These are phyloP conservation scores for Ivindomyrus marchei DNA, from an alignment of 2,113 vertebrate species.

Conservation along the genomic window DNA sequence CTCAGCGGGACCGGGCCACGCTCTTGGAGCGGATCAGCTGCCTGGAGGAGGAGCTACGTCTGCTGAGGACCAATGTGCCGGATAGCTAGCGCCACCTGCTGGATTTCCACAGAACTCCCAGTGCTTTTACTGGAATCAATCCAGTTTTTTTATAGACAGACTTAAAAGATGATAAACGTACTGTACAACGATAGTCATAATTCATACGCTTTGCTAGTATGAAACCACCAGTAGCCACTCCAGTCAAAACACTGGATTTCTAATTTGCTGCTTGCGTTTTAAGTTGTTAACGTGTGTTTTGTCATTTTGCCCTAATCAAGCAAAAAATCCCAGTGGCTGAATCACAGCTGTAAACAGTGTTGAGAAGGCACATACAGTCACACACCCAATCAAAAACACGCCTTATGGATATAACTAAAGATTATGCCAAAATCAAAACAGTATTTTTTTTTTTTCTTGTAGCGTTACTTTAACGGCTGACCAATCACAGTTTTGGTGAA, in stretches of 20 bases:
- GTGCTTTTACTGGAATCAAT: not conserved
- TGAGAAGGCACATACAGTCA: not conserved
- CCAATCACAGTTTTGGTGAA: not conserved
- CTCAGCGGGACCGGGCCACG: constrained; percentile 68
- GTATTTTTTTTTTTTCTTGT: not conserved
- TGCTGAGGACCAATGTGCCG: constrained; percentile 71
- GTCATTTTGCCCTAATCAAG: not conserved
- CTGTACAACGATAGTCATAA: not conserved
- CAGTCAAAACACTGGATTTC: not conserved
- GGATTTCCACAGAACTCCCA: not conserved
- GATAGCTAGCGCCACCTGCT: constrained; percentile 55
- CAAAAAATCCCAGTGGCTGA: not conserved
- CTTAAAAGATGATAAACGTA: not conserved
- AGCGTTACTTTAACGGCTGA: not conserved
- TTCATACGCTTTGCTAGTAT: not conserved
- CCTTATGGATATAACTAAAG: not conserved
- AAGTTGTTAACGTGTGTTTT: not conserved
- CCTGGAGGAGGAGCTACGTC: constrained; percentile 81
- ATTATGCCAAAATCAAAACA: not conserved
- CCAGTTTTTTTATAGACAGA: not conserved
- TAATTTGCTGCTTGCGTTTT: not conserved
- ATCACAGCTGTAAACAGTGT: not conserved
- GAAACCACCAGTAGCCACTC: not conserved
- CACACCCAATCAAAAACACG: not conserved
- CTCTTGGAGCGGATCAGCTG: constrained; percentile 76